phyloP scores from a whole-genome alignment of 2,888 invertebrate genomes.

The Alviniconcha strummeri region DNA sequence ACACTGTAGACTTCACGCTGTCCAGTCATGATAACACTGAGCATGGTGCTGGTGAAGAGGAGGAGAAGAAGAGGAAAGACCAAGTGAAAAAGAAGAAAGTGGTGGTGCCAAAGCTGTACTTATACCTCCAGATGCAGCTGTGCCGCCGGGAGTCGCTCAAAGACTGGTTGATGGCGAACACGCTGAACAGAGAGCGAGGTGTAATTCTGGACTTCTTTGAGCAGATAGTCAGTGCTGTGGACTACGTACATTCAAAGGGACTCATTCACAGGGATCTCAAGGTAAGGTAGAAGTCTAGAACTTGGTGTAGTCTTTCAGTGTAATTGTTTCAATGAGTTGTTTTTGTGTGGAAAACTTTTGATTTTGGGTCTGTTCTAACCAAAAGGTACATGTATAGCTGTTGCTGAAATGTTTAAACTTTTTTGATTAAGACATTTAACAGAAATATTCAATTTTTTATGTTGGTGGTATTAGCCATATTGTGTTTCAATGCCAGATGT shows the following conservation, averaged over 20 bases:
- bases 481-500: too few species aligned
- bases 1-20: neutral
- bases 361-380: too few species aligned
- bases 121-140: constrained; percentile 98
- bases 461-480: too few species aligned
- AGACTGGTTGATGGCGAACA: constrained; percentile 84
- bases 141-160: constrained; percentile 91
- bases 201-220: constrained; percentile 69
- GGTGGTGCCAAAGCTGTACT: constrained; percentile 77
- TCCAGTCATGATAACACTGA: neutral
- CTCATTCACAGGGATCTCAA: constrained; percentile 97
- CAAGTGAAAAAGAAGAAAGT: neutral
- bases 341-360: too few species aligned
- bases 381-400: too few species aligned
- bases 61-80: neutral
- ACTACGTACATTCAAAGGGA: constrained; percentile 93
- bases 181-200: constrained; percentile 59
- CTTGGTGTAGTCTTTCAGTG: too few species aligned
- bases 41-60: neutral
- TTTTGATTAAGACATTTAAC: too few species aligned
- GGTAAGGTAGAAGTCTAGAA: constrained; percentile 74
- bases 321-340: too few species aligned
- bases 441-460: too few species aligned
- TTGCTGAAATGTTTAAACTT: too few species aligned
- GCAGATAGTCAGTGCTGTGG: constrained; percentile 95